phyloP scores from a whole-genome alignment of 2,888 invertebrate species.

The Ochlodes sylvanus region DNA sequence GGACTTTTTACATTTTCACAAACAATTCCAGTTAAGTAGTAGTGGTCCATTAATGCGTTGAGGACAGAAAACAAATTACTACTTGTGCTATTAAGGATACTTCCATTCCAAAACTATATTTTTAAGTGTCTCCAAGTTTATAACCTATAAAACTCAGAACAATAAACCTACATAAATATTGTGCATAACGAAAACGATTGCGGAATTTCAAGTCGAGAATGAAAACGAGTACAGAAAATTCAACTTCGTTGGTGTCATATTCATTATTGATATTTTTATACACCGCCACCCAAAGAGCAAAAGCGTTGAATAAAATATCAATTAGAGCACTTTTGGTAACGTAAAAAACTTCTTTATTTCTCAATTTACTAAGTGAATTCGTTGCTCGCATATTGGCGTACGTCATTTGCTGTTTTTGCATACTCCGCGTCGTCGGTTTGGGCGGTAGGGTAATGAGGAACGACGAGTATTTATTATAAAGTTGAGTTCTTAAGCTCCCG shows the following conservation, averaged over 20 bases:
- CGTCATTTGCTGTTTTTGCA: constrained; percentile 81
- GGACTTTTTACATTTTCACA: too few relatives aligned
- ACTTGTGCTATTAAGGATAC: not conserved
- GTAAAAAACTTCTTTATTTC: constrained; percentile 76
- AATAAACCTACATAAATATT: constrained; percentile 22
- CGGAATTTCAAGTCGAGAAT: constrained; percentile 59
- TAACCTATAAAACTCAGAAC: constrained; percentile 18
- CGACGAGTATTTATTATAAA: constrained; percentile 74
- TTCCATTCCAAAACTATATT: not conserved
- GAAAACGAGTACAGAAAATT: constrained; percentile 53
- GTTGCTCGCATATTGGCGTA: constrained; percentile 67
- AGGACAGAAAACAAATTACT: not conserved
- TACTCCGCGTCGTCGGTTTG: constrained; percentile 64
- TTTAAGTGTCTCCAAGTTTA: not conserved
- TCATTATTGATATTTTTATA: constrained; percentile 71
- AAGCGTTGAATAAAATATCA: constrained; percentile 81
- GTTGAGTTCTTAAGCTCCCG: constrained; percentile 56
- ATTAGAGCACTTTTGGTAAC: constrained; percentile 74
- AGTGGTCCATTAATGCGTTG: not conserved
- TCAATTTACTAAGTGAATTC: constrained; percentile 80
- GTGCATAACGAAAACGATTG: constrained; percentile 41
- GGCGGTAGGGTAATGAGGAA: constrained; percentile 81
- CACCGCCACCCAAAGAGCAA: constrained; percentile 77
- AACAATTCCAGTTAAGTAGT: too few relatives aligned
- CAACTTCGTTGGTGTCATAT: constrained; percentile 65